phyloP scores from a whole-genome alignment of 2,113 vertebrate genomes.

The Platycercus adscitus region DNA sequence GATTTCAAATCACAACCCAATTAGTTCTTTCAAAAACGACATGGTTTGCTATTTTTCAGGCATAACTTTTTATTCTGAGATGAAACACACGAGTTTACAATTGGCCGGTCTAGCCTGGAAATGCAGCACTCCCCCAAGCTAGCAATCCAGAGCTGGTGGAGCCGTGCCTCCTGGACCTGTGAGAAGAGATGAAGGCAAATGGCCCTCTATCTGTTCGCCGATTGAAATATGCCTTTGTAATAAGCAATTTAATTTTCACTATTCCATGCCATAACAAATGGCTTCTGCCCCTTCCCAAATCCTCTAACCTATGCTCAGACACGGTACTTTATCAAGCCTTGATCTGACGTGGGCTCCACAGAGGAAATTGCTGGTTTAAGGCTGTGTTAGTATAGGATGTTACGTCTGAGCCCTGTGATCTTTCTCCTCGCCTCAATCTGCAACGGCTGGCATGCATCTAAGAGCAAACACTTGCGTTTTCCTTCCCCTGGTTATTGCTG shows the following conservation, averaged over 20 bases:
- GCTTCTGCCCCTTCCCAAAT: background rate
- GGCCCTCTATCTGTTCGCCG: background rate
- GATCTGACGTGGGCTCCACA: fast-evolving
- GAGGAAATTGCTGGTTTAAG: constrained; percentile 48
- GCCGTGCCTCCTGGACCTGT: background rate
- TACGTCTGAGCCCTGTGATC: background rate
- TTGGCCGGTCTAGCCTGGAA: background rate
- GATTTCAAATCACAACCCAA: background rate
- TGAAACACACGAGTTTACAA: background rate
- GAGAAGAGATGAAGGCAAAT: background rate
- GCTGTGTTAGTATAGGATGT: background rate
- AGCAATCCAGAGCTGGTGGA: background rate
- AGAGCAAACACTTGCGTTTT: background rate
- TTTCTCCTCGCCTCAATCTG: background rate
- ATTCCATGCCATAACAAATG: background rate
- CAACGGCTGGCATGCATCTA: background rate
- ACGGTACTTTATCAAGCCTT: background rate
- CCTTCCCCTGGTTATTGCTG: background rate
- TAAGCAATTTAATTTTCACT: background rate
- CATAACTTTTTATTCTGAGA: background rate
- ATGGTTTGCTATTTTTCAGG: background rate
- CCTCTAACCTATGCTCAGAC: background rate
- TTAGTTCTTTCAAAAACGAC: background rate
- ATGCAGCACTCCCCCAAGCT: background rate
- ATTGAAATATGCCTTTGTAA: background rate